Conservation (phyloP, 2,888 invertebrate genomes). For the Junonia oenone region DNA sequence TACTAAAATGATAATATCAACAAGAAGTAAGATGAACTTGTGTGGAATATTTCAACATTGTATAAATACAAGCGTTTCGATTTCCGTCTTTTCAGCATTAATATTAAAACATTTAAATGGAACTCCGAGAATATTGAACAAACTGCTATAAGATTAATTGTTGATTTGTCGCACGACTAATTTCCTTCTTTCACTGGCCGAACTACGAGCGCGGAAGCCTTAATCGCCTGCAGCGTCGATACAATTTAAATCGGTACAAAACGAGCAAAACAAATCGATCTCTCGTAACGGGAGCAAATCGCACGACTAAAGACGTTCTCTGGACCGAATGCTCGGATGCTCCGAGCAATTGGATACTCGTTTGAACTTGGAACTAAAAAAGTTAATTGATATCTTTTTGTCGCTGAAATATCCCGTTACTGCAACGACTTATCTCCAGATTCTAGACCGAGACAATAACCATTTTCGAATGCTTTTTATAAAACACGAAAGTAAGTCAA, state of each 20-base stretch:
- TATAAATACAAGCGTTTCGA: not conserved
- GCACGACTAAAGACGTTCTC: slow-evolving; percentile 68
- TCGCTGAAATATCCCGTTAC: slow-evolving; percentile 58
- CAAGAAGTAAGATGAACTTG: not conserved
- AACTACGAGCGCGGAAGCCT: slow-evolving; percentile 53
- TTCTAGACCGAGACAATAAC: slow-evolving; percentile 45
- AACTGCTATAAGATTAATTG: slow-evolving; percentile 25
- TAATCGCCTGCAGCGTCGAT: slow-evolving; percentile 70
- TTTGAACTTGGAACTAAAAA: slow-evolving; percentile 62
- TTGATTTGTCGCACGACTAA: slow-evolving; percentile 42
- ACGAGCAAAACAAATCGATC: slow-evolving; percentile 71
- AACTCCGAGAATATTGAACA: not conserved
- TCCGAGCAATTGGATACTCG: slow-evolving; percentile 64
- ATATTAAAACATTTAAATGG: not conserved
- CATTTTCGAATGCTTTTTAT: slow-evolving; percentile 42
- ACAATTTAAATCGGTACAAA: slow-evolving; percentile 74
- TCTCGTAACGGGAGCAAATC: slow-evolving; percentile 73
- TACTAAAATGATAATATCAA: slow-evolving; percentile 7
- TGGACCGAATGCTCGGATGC: slow-evolving; percentile 59
- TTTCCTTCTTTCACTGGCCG: slow-evolving; percentile 50
- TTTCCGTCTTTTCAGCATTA: not conserved
- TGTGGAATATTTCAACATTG: not conserved
- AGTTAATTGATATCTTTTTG: slow-evolving; percentile 73
- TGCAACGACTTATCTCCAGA: slow-evolving; percentile 54
- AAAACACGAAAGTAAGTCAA: slow-evolving; percentile 41